These are phyloP conservation scores for Sapayoa aenigma DNA, from an alignment of 2,113 vertebrate genomes.

Conservation along the genomic window DNA sequence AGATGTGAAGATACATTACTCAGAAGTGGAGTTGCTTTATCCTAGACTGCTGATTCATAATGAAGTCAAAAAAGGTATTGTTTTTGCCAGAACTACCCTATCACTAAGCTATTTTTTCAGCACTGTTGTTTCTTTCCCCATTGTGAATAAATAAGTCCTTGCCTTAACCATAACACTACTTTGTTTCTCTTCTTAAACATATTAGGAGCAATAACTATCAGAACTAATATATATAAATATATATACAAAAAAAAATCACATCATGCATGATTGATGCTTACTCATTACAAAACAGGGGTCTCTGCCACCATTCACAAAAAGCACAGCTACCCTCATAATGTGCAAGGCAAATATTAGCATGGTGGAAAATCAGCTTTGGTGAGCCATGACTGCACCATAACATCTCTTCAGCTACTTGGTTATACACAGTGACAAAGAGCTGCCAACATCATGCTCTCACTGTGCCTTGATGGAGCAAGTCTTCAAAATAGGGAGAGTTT, in stretches of 20 bases:
- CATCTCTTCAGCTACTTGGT: background rate
- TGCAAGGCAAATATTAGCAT: background rate
- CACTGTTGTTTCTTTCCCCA: background rate
- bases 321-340: background rate
- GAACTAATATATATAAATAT: background rate
- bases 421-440: background rate
- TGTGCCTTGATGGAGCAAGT: background rate
- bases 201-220: background rate
- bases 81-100: background rate
- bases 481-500: background rate
- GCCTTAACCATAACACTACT: background rate
- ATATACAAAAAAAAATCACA: background rate
- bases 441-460: accelerated
- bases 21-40: background rate
- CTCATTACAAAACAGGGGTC: background rate
- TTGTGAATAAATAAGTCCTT: background rate
- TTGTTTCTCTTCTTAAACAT: background rate
- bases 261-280: background rate
- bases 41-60: background rate
- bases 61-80: background rate
- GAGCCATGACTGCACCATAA: background rate
- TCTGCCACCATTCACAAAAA: background rate
- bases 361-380: background rate
- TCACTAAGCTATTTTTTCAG: background rate
- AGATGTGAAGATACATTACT: background rate